A percentile compares a stretch with the other conserved stretches of the same genome.
phyloP scores from a whole-genome alignment of 1,140 invertebrate species.

The Tigriopus japonicus region DNA sequence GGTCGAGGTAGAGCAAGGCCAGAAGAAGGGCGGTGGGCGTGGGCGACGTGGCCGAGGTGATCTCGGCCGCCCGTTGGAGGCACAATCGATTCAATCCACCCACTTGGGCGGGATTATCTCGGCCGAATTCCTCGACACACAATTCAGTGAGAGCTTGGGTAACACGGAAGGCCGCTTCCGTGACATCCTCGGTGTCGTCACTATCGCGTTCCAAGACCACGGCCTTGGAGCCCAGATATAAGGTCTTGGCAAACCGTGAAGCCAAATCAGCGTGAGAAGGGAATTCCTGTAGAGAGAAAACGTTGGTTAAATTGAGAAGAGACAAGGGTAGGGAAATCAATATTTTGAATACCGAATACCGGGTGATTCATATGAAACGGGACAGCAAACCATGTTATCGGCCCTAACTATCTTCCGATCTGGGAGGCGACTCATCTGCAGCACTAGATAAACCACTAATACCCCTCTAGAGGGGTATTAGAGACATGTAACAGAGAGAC shows the following conservation, averaged over 20 bases:
- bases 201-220: no score
- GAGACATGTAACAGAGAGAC: no score
- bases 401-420: no score
- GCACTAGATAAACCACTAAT: no score
- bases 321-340: no score
- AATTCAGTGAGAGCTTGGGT: conserved; percentile 58
- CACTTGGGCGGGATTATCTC: not conserved
- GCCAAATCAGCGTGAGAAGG: conserved; percentile 49
- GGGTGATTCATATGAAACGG: no score
- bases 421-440: no score
- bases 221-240: conserved; percentile 46
- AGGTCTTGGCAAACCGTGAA: conserved; percentile 54
- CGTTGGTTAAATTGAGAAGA: not conserved
- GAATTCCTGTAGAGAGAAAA: conserved; percentile 34
- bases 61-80: conserved; percentile 46
- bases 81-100: conserved; percentile 1
- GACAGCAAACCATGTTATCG: no score
- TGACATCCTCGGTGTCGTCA: conserved; percentile 30
- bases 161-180: conserved; percentile 37
- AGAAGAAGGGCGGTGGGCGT: conserved; percentile 63
- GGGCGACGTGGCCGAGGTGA: conserved; percentile 56
- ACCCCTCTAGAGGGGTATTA: no score
- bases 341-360: no score
- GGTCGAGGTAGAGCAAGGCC: conserved; percentile 67
- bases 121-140: conserved; percentile 15